A percentile compares a stretch with the other conserved stretches of the same genome.
Conservation (phyloP, 2,113 vertebrate species). For the Pterocles burchelli region DNA sequence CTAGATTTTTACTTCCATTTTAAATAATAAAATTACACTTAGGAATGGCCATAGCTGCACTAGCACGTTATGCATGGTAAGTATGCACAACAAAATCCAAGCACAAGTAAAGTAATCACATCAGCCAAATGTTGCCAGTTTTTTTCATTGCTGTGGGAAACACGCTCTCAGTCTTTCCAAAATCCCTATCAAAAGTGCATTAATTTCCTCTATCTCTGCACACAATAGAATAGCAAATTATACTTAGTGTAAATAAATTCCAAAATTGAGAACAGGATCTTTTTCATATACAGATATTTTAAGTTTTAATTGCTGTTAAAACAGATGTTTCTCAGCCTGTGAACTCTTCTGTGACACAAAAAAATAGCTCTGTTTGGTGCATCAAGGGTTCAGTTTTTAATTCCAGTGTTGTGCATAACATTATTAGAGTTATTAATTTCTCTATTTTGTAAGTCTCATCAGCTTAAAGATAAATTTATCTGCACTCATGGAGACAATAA, state of each 20-base stretch:
- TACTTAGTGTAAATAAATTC: conserved; percentile 16
- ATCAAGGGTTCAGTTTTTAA: background rate
- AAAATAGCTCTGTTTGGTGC: background rate
- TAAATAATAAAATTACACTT: background rate
- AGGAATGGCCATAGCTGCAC: background rate
- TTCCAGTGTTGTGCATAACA: background rate
- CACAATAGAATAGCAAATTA: background rate
- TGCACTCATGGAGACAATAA: background rate
- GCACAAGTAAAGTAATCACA: background rate
- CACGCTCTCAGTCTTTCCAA: background rate
- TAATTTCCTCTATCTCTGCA: background rate
- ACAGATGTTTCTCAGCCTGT: background rate
- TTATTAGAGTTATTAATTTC: background rate
- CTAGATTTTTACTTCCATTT: background rate
- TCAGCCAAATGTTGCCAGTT: background rate
- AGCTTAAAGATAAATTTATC: background rate
- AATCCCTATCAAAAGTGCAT: background rate
- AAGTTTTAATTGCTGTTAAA: background rate
- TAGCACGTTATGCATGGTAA: background rate
- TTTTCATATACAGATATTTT: background rate
- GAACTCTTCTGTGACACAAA: background rate
- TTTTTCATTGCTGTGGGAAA: background rate
- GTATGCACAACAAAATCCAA: background rate
- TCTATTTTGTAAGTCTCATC: background rate
- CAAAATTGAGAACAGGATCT: background rate